Percentiles rank a stretch among this genome's conserved stretches.
Evolutionary conservation across 2,113 vertebrate genomes (phyloP).

Genomic region (Desmodus rotundus): DNA sequence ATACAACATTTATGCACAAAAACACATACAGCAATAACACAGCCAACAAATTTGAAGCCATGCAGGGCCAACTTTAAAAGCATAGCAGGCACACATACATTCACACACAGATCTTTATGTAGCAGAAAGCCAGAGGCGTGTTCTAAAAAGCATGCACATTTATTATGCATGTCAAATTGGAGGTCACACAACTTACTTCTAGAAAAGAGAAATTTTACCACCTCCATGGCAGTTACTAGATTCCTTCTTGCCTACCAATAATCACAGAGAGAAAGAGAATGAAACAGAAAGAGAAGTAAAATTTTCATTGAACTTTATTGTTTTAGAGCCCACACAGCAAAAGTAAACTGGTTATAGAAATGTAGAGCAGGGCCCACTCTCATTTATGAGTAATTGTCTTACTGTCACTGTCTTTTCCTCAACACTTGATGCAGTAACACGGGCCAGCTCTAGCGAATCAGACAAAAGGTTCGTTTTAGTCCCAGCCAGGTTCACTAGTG

Average conservation of each 20-base stretch:
- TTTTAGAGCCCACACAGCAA: neutral
- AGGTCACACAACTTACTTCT: neutral
- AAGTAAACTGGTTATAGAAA: neutral
- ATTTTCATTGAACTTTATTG: neutral
- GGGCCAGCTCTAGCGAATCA: neutral
- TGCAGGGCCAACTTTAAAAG: neutral
- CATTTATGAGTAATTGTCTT: neutral
- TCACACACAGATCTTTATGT: neutral
- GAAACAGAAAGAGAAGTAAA: neutral
- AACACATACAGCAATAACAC: neutral
- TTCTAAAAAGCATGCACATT: neutral
- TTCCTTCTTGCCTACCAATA: neutral
- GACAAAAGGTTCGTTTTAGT: neutral
- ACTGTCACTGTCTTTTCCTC: neutral
- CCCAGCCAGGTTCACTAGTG: neutral
- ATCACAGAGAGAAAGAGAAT: neutral
- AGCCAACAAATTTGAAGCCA: neutral
- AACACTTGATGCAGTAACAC: neutral
- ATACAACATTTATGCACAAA: neutral
- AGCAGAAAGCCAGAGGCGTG: neutral
- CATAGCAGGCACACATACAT: neutral
- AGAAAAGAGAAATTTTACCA: neutral
- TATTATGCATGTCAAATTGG: neutral
- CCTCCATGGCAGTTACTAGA: neutral
- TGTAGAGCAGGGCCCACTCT: neutral